Conservation (phyloP, 2,113 vertebrate genomes). For the Reinhardtius hippoglossoides region DNA sequence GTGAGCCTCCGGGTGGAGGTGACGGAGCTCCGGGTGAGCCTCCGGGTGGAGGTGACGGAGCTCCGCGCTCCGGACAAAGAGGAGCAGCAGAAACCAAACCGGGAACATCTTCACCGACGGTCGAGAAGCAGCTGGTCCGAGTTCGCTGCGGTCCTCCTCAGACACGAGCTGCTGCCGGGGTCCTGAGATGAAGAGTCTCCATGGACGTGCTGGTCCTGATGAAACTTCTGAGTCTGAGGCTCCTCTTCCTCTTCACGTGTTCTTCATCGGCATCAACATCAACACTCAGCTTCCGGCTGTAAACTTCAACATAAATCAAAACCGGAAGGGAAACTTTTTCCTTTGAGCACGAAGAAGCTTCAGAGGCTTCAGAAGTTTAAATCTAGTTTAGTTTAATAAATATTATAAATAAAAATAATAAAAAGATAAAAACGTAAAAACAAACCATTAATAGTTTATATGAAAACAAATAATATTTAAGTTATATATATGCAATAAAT, state of each 20-base stretch:
- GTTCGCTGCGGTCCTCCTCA: background rate
- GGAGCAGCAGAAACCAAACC: slow-evolving; percentile 49
- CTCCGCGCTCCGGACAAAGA: slow-evolving; percentile 55
- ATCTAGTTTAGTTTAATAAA: too few species aligned
- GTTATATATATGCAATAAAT: too few species aligned
- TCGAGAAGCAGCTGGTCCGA: background rate
- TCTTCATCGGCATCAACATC: background rate
- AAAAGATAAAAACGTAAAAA: too few species aligned
- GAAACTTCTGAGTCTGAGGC: background rate
- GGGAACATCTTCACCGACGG: slow-evolving; percentile 42
- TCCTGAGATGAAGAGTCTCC: background rate
- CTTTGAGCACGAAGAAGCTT: background rate
- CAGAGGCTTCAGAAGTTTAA: background rate
- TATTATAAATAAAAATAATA: too few species aligned
- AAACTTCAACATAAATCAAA: slow-evolving; percentile 52
- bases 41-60: slow-evolving; percentile 22
- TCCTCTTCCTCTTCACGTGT: background rate
- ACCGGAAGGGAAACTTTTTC: background rate
- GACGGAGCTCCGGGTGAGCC: slow-evolving; percentile 7
- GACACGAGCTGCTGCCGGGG: background rate
- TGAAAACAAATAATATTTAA: too few species aligned
- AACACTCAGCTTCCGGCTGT: slow-evolving; percentile 40
- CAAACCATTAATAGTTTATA: too few species aligned
- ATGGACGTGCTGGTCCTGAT: slow-evolving; percentile 20
- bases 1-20: background rate